Evolutionary conservation across 2,888 invertebrate species (phyloP).

Genomic region (Chymomyza procnemis): DNA sequence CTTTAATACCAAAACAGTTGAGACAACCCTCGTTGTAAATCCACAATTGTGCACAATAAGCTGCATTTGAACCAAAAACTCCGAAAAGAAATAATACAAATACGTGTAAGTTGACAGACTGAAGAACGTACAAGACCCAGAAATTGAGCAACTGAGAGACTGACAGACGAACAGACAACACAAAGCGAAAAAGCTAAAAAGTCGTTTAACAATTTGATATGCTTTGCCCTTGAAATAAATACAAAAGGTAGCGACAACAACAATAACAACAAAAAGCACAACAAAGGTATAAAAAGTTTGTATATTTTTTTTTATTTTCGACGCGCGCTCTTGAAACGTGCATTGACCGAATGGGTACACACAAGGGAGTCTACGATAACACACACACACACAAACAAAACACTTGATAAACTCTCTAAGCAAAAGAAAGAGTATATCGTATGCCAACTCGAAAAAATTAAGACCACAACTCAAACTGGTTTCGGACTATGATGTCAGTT

Average conservation of each 20-base stretch:
- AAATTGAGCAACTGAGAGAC: constrained; percentile 22
- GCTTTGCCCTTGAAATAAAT: constrained; percentile 58
- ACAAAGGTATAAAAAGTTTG: not conserved
- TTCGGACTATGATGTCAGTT: not conserved
- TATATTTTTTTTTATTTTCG: too few relatives aligned
- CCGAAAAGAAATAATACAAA: constrained; percentile 27
- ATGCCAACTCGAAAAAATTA: constrained; percentile 10
- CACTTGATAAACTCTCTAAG: constrained; percentile 12
- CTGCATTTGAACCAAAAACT: not conserved
- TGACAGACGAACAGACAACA: constrained; percentile 4
- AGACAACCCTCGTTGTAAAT: too few relatives aligned
- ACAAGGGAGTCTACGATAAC: not conserved
- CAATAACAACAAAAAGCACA: constrained; percentile 3
- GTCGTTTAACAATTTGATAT: constrained; percentile 65
- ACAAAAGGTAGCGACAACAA: constrained; percentile 14
- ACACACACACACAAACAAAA: constrained; percentile 6
- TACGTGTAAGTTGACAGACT: constrained; percentile 57
- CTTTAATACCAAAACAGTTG: too few relatives aligned
- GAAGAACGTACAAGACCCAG: too few relatives aligned
- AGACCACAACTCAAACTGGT: not conserved
- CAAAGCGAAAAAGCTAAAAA: constrained; percentile 35
- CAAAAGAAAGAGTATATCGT: constrained; percentile 29
- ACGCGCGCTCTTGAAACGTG: not conserved
- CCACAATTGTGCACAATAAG: not conserved
- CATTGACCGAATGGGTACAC: not conserved